A percentile compares a stretch with the other conserved stretches of the same genome.
Conservation (phyloP, 2,888 invertebrate genomes). For the Amphipoea oculea region DNA sequence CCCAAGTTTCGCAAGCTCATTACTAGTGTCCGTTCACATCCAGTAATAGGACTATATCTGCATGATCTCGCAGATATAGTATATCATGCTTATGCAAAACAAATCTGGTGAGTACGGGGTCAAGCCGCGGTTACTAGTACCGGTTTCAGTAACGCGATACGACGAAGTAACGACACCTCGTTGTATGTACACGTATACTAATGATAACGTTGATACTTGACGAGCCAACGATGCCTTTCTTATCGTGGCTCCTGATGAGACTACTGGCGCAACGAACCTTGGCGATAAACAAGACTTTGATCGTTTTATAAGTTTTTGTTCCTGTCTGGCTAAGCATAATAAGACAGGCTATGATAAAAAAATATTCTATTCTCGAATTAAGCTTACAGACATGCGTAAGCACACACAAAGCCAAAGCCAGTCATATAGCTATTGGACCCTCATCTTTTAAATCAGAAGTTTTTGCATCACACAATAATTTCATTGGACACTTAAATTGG, state of each 20-base stretch:
- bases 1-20: conserved; percentile 26
- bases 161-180: conserved; percentile 58
- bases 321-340: neutral
- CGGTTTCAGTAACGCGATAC: conserved; percentile 69
- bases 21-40: conserved; percentile 20
- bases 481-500: conserved; percentile 43
- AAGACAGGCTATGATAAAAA: neutral
- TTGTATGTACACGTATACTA: conserved; percentile 44
- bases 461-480: conserved; percentile 44
- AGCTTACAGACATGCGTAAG: conserved; percentile 5
- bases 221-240: conserved; percentile 60
- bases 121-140: conserved; percentile 67
- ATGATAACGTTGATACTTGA: conserved; percentile 58
- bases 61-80: conserved; percentile 43
- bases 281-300: conserved; percentile 38
- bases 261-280: conserved; percentile 54
- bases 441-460: conserved; percentile 7
- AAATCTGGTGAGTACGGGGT: conserved; percentile 61
- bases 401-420: neutral
- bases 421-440: neutral
- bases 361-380: neutral
- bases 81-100: conserved; percentile 61
- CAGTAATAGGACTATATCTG: conserved; percentile 39
- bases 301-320: conserved; percentile 16
- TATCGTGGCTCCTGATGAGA: conserved; percentile 63